Evolutionary conservation across 1,140 invertebrate species (phyloP).

Genomic region (Ditylenchus dipsaci): DNA sequence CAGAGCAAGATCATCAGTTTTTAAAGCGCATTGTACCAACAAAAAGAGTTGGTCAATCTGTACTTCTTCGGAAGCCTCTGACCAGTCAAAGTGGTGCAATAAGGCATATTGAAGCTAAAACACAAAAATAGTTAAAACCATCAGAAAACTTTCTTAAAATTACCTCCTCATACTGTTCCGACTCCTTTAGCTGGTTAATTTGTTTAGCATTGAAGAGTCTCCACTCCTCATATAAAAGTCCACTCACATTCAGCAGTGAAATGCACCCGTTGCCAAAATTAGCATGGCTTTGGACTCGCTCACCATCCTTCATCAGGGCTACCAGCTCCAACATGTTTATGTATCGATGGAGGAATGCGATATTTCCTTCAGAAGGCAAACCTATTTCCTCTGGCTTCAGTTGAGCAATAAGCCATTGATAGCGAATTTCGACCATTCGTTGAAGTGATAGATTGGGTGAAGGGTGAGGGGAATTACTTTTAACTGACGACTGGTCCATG

Average conservation of each 20-base stretch:
- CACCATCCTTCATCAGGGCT: neutral
- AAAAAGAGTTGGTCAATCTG: slow-evolving; percentile 16
- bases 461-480: too few species aligned
- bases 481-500: neutral
- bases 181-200: neutral
- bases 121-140: neutral
- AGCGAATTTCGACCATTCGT: neutral
- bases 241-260: slow-evolving; percentile 1
- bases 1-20: neutral
- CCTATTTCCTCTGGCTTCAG: slow-evolving; percentile 2
- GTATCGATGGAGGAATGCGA: neutral
- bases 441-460: too few species aligned
- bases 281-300: neutral
- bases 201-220: neutral
- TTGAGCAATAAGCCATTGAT: neutral
- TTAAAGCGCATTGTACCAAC: slow-evolving; percentile 6
- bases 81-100: slow-evolving; percentile 21
- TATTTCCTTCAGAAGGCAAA: neutral
- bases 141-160: neutral
- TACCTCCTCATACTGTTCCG: slow-evolving; percentile 4
- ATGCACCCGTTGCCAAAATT: slow-evolving; percentile 1
- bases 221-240: neutral
- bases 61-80: slow-evolving; percentile 16
- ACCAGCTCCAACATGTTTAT: neutral
- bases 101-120: slow-evolving; percentile 17